These are phyloP conservation scores for Otus sunia DNA, from an alignment of 2,113 vertebrate genomes.

Conservation along the genomic window DNA sequence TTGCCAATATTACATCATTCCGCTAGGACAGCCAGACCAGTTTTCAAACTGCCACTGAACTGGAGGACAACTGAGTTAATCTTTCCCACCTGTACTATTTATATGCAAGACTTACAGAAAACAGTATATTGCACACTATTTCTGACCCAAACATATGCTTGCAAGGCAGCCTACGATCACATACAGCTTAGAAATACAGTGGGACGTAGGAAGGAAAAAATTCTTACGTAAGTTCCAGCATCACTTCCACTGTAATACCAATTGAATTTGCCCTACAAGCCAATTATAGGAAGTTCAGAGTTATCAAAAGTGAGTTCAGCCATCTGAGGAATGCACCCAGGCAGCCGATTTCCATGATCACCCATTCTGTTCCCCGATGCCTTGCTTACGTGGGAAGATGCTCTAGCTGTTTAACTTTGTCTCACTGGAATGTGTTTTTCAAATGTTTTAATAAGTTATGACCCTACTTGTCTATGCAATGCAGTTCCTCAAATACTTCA, in stretches of 20 bases:
- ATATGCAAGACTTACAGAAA: neutral
- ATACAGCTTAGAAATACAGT: neutral
- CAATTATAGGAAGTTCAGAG: neutral
- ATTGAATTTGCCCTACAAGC: neutral
- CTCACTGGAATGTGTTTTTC: slow-evolving; percentile 60
- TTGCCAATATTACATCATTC: neutral
- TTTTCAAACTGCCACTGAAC: neutral
- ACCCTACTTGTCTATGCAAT: slow-evolving; percentile 58
- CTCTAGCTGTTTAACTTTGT: neutral
- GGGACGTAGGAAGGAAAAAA: neutral
- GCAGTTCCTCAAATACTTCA: slow-evolving; percentile 39
- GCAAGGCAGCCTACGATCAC: neutral
- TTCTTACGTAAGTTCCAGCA: neutral
- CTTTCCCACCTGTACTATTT: slow-evolving; percentile 3
- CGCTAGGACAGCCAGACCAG: neutral
- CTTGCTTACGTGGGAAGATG: slow-evolving; percentile 1
- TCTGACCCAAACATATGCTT: neutral
- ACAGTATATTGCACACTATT: neutral
- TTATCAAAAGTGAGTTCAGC: neutral
- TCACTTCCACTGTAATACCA: neutral
- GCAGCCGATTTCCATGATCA: neutral
- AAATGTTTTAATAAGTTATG: slow-evolving; percentile 56
- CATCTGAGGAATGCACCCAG: neutral
- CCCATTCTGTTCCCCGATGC: neutral
- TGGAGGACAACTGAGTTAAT: neutral